Evolutionary conservation across 2,797 vertebrate genomes (phyloP).

Genomic region (Hyperoplus lanceolatus): DNA sequence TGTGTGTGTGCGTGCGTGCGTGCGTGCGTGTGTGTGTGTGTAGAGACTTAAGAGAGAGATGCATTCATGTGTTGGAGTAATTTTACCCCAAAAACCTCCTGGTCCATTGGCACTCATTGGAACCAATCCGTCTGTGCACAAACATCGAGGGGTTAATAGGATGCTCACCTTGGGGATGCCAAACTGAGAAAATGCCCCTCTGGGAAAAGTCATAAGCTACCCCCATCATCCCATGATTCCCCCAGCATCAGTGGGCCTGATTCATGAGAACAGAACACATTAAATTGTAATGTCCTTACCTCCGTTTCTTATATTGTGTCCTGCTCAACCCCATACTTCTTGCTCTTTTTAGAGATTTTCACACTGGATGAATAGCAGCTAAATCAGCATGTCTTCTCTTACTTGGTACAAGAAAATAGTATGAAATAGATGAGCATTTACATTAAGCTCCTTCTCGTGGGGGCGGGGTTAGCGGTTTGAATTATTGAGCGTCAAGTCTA

Average conservation of each 20-base stretch:
- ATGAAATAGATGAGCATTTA: neutral
- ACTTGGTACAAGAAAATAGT: neutral
- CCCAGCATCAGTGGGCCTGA: constrained; percentile 28
- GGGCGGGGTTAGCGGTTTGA: neutral
- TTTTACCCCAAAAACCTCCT: constrained; percentile 51
- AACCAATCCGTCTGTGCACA: constrained; percentile 63
- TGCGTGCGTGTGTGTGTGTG: neutral
- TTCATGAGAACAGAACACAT: constrained; percentile 61
- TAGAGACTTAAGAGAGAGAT: neutral
- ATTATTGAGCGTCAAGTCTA: neutral
- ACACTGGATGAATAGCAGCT: constrained; percentile 14
- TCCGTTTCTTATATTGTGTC: constrained; percentile 43
- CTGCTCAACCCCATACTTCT: constrained; percentile 49
- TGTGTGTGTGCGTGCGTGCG: too few species aligned
- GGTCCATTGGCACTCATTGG: constrained; percentile 70
- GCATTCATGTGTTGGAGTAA: constrained; percentile 27
- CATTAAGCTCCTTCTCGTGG: neutral
- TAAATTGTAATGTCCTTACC: constrained; percentile 51
- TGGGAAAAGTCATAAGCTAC: constrained; percentile 41
- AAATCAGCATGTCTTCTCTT: constrained; percentile 16
- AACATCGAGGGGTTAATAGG: constrained; percentile 74
- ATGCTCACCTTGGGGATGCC: constrained; percentile 74
- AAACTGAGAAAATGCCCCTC: constrained; percentile 57
- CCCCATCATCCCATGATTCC: constrained; percentile 41
- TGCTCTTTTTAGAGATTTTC: constrained; percentile 44